Percentiles rank a stretch among this genome's conserved stretches.
Evolutionary conservation across 2,113 vertebrate species (phyloP).

Genomic region (Lamprotornis superbus): DNA sequence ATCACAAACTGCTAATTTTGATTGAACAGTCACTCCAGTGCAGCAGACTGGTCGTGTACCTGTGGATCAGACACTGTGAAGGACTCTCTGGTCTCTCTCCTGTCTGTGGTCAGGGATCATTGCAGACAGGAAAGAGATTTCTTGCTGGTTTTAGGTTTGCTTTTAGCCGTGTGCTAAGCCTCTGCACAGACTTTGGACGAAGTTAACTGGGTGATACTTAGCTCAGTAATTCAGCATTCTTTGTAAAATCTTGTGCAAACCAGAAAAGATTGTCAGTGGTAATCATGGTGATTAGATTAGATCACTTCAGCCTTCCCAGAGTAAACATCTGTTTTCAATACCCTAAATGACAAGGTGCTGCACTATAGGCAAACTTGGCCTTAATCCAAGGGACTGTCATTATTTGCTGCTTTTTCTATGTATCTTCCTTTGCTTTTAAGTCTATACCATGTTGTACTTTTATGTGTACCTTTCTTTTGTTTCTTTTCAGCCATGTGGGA

Average conservation of each 20-base stretch:
- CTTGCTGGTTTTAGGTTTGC: not conserved
- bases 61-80: not conserved
- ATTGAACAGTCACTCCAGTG: not conserved
- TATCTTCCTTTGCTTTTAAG: constrained; percentile 9
- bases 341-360: constrained; percentile 4
- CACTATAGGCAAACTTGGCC: constrained; percentile 11
- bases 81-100: not conserved
- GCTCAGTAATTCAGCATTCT: not conserved
- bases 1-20: not conserved
- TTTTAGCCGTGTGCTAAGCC: not conserved
- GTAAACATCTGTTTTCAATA: constrained; percentile 42
- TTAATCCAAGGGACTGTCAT: not conserved
- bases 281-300: constrained; percentile 24
- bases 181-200: not conserved
- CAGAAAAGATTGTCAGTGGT: not conserved
- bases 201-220: not conserved
- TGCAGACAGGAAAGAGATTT: not conserved
- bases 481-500: constrained; percentile 22
- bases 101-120: not conserved
- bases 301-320: not conserved
- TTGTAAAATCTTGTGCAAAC: constrained; percentile 22
- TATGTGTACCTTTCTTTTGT: constrained; percentile 12
- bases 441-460: not conserved
- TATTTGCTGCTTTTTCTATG: not conserved
- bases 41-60: not conserved